Evolutionary conservation across 2,888 invertebrate genomes (phyloP), one percentile per base, ranked within the genome.

Genomic region (Cotesia congregata): DNA sequence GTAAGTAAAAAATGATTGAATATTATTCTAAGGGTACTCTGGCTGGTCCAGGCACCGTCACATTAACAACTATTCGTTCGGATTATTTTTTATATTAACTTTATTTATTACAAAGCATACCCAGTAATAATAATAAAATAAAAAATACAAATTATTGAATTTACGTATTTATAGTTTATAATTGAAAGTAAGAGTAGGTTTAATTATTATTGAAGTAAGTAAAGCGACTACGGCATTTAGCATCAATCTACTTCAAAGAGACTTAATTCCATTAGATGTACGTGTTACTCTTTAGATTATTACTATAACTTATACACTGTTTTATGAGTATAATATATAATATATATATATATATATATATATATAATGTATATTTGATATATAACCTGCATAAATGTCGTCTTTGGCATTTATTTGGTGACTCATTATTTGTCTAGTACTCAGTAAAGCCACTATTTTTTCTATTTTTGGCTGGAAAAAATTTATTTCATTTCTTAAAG

Each of bases 71-170:
- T 50, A 50, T 50, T 50, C 12, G 50, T 50, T 50, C 50, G 50
- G 12, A 50, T 50, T 50, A 50, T 50, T 50, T 50, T 50, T 50
- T 50, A 50, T 50, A 50, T 50, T 50, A 50, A 9, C 7, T 50
- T 50, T 12, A 50, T 50, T 50, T 50, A 12, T 50, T 50, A 50
- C 50, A 7, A 50, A 50, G 50, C 50, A 12, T 20, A 67, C 20
- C 30, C 67, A 67, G n/a, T 38, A 67, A 50, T 59, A 41, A 77
- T 65, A 50, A 50, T 50, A 1, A 50, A 50, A 50, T 12, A 12
- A 50, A 12, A 50, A 50, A 12, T 12, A 12, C 7, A 50, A 50
- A 50, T 50, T 50, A 50, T 30, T 50, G 50, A 50, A 50, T 50
- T 50, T 50, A 50, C 4, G 50, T 50, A 50, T 50, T 50, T 50